Base-by-base conservation (phyloP, 2,888 invertebrate species). In the Hyposoter dolosus region DNA sequence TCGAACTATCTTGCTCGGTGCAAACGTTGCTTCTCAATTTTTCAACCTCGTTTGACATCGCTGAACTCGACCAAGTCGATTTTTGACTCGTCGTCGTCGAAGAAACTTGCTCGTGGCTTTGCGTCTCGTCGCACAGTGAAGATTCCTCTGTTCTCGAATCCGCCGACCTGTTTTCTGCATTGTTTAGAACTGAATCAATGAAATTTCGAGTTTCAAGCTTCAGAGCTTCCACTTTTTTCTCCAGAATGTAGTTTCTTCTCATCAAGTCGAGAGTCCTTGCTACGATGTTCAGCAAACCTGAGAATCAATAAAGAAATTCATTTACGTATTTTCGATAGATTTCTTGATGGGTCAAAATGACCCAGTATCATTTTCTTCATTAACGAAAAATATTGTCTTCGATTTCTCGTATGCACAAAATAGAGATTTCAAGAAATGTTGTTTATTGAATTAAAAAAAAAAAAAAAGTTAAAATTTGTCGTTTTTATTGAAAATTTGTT, bases 171-270 rank as follows among this genome's bases (percentile, higher is more conserved):
- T 90, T 90, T 19, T 90, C 89, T 5, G 90, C 89, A 88, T 93
- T 91, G 19, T 85, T 90, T 63, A 91, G 77, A n/a, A 91, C 89
- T 12, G 93, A 91, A 43, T 89, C 84, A 35, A 93, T 88, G 50
- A 91, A 92, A 28, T 89, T 90, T 19, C 89, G 90, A 0, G 92
- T 93, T 78, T 93, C 92, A 15, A 87, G 88, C 23, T 89, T 90
- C 53, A 93, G 78, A 0, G 92, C 92, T 43, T 92, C 89, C 4
- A 93, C 89, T n/a, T 89, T 89, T 68, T 90, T 89, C 72, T 93
- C 92, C 19, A 93, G 89, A 40, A 92, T 88, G 63, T 91, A 89
- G 80, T 93, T 93, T 17, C 92, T 89, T 35, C 90, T 89, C 9
- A 92, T 88, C 15, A 93, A 88, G 19, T 90, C 90, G 76, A 93